A percentile compares a stretch with the other conserved stretches of the same genome.
Conservation (phyloP, 2,888 invertebrate genomes). For the Rotaria macrura region DNA sequence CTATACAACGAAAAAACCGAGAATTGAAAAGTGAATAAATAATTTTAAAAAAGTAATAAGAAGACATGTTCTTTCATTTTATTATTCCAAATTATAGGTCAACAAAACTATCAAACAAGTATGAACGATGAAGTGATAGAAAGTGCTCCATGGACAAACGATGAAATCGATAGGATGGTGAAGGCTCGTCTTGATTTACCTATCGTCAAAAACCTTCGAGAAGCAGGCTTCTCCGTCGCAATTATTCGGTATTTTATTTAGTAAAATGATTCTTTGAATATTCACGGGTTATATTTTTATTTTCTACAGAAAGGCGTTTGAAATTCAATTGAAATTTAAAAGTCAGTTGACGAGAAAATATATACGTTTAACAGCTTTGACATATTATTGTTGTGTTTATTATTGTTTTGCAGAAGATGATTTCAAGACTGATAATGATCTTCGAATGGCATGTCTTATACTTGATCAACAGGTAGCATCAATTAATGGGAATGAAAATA, state of each 20-base stretch:
- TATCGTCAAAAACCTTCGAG: background rate
- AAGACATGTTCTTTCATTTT: background rate
- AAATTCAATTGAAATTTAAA: background rate
- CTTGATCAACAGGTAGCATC: background rate
- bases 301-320: background rate
- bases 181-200: constrained; percentile 13
- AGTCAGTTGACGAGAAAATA: background rate
- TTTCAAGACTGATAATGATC: background rate
- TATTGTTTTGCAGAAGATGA: background rate
- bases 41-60: background rate
- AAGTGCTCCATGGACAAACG: background rate
- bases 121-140: background rate
- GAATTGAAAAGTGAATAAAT: background rate
- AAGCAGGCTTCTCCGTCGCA: background rate
- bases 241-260: background rate
- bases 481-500: background rate
- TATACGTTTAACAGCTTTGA: too few species aligned
- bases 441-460: background rate
- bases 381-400: background rate
- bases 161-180: background rate
- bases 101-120: background rate
- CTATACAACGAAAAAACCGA: background rate
- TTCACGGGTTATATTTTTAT: too few species aligned
- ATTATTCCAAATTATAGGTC: background rate
- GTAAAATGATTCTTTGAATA: background rate